Evolutionary conservation across 2,113 vertebrate species (phyloP).

Genomic region (Python bivittatus): DNA sequence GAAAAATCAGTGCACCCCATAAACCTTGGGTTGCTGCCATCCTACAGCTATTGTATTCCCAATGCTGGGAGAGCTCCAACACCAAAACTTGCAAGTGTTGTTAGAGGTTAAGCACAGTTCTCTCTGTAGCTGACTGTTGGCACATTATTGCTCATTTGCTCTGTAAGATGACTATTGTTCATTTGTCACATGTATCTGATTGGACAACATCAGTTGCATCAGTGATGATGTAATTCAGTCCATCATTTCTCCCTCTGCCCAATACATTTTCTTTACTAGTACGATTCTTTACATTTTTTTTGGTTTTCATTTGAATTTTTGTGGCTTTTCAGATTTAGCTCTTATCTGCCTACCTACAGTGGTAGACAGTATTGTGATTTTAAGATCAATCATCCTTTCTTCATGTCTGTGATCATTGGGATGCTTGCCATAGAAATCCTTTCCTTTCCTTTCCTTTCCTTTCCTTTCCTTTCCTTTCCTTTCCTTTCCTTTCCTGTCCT

Average conservation of each 20-base stretch:
- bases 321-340: background rate
- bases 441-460: background rate
- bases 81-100: background rate
- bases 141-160: background rate
- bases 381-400: background rate
- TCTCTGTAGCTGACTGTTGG: background rate
- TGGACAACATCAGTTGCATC: background rate
- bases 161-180: background rate
- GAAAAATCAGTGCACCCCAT: background rate
- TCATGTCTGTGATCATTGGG: background rate
- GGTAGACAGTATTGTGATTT: background rate
- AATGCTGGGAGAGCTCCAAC: background rate
- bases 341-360: background rate
- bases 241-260: too few species aligned
- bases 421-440: background rate
- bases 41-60: background rate
- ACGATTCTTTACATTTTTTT: background rate
- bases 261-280: background rate
- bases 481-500: too few species aligned
- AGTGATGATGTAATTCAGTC: background rate
- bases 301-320: background rate
- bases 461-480: background rate
- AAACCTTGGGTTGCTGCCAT: background rate
- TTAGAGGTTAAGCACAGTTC: background rate
- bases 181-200: background rate